phyloP scores from a whole-genome alignment of 1,140 invertebrate species.

The Platyscapa corneri region DNA sequence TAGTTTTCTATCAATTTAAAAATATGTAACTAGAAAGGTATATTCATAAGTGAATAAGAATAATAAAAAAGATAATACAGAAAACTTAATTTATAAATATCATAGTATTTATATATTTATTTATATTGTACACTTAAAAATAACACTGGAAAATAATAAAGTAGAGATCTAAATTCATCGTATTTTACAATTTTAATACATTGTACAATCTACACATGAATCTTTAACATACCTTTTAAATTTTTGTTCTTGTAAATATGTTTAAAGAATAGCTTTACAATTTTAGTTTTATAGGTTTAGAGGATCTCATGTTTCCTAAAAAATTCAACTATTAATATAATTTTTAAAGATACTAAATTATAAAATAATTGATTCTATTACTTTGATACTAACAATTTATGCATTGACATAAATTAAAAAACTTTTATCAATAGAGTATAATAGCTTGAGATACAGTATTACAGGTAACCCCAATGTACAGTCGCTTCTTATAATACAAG shows the following conservation, averaged over 20 bases:
- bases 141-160: conserved; percentile 5
- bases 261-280: conserved; percentile 10
- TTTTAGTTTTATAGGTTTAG: not conserved
- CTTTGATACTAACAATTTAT: not conserved
- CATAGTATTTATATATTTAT: no score
- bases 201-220: not conserved
- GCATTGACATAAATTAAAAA: not conserved
- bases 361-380: conserved; percentile 28
- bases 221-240: conserved; percentile 15
- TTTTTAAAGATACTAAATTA: not conserved
- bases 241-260: not conserved
- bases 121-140: not conserved
- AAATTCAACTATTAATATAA: conserved; percentile 16
- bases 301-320: not conserved
- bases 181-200: conserved; percentile 38
- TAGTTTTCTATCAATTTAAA: not conserved
- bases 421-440: conserved; percentile 7
- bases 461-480: not conserved
- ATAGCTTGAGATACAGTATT: conserved; percentile 2
- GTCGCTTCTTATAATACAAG: conserved; percentile 18
- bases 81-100: conserved; percentile 2
- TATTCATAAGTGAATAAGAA: not conserved
- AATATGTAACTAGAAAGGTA: not conserved
- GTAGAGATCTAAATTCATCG: conserved; percentile 13
- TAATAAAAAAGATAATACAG: not conserved